Evolutionary conservation across 2,888 invertebrate genomes (phyloP).

Genomic region (Tinea trinotella): DNA sequence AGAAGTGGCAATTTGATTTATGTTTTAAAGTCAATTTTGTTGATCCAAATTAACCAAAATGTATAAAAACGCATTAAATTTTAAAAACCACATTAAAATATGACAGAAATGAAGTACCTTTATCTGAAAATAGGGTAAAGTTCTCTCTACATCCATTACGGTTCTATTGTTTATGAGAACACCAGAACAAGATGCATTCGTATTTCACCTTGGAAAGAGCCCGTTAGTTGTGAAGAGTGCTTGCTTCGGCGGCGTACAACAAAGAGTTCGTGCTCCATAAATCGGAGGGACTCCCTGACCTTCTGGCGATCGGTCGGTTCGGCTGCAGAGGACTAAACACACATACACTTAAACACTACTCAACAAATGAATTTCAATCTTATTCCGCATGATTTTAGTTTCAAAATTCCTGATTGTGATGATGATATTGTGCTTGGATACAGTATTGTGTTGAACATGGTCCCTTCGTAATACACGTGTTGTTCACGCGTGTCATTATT

Average conservation of each 20-base stretch:
- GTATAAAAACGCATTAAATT: no score
- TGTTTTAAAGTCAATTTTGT: no score
- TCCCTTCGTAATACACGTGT: slow-evolving; percentile 2
- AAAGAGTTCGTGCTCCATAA: slow-evolving; percentile 62
- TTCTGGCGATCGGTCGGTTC: slow-evolving; percentile 29
- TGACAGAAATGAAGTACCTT: no score
- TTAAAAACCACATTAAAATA: no score
- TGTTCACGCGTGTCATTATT: slow-evolving; percentile 16
- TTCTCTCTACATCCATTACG: not conserved
- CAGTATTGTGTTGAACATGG: not conserved
- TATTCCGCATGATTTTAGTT: not conserved
- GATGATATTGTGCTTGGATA: not conserved
- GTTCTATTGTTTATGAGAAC: slow-evolving; percentile 15
- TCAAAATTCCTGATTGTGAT: not conserved
- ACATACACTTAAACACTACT: not conserved
- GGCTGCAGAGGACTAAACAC: not conserved
- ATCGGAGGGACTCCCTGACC: slow-evolving; percentile 42
- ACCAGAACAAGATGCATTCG: slow-evolving; percentile 4
- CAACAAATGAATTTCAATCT: not conserved
- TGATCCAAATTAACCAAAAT: no score
- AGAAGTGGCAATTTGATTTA: no score
- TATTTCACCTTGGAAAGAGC: slow-evolving; percentile 17
- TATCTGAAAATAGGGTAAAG: no score
- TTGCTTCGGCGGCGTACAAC: slow-evolving; percentile 44
- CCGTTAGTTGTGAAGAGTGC: slow-evolving; percentile 40